phyloP scores from a whole-genome alignment of 2,797 vertebrate species.

The Premnoplex brunnescens region DNA sequence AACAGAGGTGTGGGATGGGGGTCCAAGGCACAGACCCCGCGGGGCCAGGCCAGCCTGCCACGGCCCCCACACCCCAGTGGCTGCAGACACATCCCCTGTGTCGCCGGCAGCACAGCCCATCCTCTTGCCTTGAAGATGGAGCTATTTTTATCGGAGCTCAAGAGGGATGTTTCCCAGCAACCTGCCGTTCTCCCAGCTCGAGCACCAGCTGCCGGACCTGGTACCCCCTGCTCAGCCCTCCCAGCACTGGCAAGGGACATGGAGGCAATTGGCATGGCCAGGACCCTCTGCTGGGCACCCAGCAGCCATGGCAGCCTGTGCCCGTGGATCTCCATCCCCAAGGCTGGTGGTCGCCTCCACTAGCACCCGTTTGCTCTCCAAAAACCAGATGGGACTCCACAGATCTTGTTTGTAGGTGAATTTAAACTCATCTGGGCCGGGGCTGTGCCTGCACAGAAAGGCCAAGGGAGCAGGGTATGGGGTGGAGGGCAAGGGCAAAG shows the following conservation, averaged over 20 bases:
- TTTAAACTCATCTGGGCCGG: not conserved
- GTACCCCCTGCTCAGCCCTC: not conserved
- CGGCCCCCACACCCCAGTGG: fast-evolving
- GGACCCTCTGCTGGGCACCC: not conserved
- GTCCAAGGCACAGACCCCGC: fast-evolving
- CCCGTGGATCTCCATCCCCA: fast-evolving
- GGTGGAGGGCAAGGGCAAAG: not conserved
- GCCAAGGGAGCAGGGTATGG: not conserved
- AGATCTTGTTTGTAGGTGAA: not conserved
- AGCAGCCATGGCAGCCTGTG: not conserved
- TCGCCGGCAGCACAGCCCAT: not conserved
- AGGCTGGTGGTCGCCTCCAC: not conserved
- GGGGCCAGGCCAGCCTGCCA: fast-evolving
- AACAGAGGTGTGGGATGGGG: not conserved
- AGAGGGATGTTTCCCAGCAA: conserved; percentile 69
- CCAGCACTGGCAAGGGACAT: not conserved
- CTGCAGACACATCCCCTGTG: not conserved
- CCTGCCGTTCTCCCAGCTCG: conserved; percentile 34
- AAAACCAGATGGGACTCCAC: not conserved
- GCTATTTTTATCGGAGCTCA: conserved; percentile 66
- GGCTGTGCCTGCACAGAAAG: not conserved
- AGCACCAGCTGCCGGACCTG: not conserved
- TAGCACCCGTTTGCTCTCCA: not conserved
- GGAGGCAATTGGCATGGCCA: fast-evolving
- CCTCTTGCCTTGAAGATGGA: conserved; percentile 30